Evolutionary conservation across 2,888 invertebrate species (phyloP).

Genomic region (Philereme transversata): DNA sequence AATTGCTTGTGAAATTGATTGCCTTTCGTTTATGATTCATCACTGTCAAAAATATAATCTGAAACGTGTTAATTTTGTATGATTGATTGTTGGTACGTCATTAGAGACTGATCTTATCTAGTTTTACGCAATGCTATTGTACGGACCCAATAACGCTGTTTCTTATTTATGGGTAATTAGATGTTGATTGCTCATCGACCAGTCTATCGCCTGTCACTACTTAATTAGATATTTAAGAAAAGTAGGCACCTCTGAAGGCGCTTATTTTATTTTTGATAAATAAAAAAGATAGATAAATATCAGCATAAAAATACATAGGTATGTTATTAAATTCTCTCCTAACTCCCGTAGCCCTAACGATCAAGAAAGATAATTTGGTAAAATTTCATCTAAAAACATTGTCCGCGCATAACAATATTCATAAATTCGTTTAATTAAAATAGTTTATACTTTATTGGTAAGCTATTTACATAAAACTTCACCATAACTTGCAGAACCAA

Average conservation of each 20-base stretch:
- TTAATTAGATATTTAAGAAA: slow-evolving; percentile 49
- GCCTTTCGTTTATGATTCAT: slow-evolving; percentile 83
- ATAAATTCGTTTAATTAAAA: not conserved
- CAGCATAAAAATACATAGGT: too few relatives aligned
- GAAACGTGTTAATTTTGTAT: slow-evolving; percentile 81
- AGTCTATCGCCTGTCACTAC: slow-evolving; percentile 60
- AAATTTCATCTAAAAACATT: slow-evolving; percentile 10
- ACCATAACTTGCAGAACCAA: slow-evolving; percentile 20
- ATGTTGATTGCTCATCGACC: slow-evolving; percentile 56
- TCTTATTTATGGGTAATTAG: slow-evolving; percentile 45
- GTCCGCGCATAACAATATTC: not conserved
- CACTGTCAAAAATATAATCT: slow-evolving; percentile 79
- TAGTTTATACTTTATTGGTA: slow-evolving; percentile 7
- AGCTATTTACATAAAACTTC: slow-evolving; percentile 22
- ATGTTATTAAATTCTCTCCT: too few relatives aligned
- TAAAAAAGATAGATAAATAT: too few relatives aligned
- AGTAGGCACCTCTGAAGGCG: too few relatives aligned
- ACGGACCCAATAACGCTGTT: slow-evolving; percentile 44
- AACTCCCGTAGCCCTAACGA: too few relatives aligned
- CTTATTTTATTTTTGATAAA: too few relatives aligned
- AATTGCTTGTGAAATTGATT: slow-evolving; percentile 82
- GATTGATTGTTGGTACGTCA: slow-evolving; percentile 78
- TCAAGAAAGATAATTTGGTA: too few relatives aligned
- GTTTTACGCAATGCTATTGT: slow-evolving; percentile 77
- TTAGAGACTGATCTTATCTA: slow-evolving; percentile 72